Base-by-base conservation (phyloP, 2,888 invertebrate genomes). In the Drosophila subsilvestris region DNA sequence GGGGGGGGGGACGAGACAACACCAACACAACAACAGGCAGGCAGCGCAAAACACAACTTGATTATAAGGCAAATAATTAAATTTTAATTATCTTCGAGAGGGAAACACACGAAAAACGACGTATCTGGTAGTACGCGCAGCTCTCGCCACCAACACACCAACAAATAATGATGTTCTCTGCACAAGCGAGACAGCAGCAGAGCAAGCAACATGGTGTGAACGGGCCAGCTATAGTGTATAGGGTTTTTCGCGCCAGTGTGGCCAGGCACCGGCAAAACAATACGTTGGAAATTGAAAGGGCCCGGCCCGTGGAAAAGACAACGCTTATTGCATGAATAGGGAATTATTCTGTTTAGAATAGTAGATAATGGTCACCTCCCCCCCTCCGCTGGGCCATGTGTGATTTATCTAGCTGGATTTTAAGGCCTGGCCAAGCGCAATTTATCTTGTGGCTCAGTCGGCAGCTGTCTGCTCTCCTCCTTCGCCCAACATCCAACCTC, bases 1-100 rank as follows among this genome's bases (percentile, higher is more conserved):
- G 14, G 37, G 37, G 14, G 37, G 5, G 32, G 63, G 73, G 63
- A 25, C 48, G 6, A 57, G 66, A 37, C 56, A 55, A 56, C 67
- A 63, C 42, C 49, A 59, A 12, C 69, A 54, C 22, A 44, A 45
- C 72, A 70, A 71, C 55, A 65, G 37, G 67, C 61, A 57, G 51
- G 63, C 48, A 65, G 65, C 65, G 68, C 86, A 69, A 68, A 83
- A 70, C 84, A 69, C 63, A 83, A 83, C 83, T 84, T 83, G 86
- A 83, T 86, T 79, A 83, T 81, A 86, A 83, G 78, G 79, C 76
- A 83, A 86, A 83, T 83, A 83, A 83, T 83, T 83, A 74, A 81
- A 79, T 81, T 83, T 81, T 79, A 83, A 82, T 82, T 86, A 82
- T 86, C 79, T 82, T 78, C 43, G 78, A 78, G 71, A 80, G 82